These are phyloP conservation scores for Chrysotoxum bicinctum DNA, from an alignment of 2,888 invertebrate species.

Conservation along the genomic window DNA sequence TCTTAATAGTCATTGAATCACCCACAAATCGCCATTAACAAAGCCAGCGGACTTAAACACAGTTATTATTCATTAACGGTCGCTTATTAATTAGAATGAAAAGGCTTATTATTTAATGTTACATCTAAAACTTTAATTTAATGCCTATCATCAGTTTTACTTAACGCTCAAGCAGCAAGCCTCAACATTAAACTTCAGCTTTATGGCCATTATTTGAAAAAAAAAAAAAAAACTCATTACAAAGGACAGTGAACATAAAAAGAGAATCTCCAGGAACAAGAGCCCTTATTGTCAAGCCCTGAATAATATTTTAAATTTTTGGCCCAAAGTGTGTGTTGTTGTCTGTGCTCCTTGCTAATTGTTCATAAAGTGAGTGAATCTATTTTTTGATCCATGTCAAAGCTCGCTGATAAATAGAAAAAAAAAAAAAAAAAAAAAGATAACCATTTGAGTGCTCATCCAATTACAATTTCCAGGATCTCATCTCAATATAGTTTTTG, in stretches of 20 bases:
- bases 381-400: background rate
- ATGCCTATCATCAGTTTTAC: constrained; percentile 49
- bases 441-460: constrained; percentile 2
- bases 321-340: background rate
- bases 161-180: background rate
- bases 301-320: constrained; percentile 45
- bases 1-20: constrained; percentile 47
- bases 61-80: constrained; percentile 63
- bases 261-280: background rate
- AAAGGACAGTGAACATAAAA: constrained; percentile 10
- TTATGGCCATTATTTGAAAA: background rate
- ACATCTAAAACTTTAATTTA: constrained; percentile 58
- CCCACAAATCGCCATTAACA: constrained; percentile 44
- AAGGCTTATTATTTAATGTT: constrained; percentile 44
- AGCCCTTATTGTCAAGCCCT: constrained; percentile 18
- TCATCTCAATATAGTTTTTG: background rate
- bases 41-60: constrained; percentile 36
- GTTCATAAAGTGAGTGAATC: constrained; percentile 50
- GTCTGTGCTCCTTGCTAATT: constrained; percentile 27
- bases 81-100: constrained; percentile 54
- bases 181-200: background rate
- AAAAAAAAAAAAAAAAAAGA: too few relatives aligned
- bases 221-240: background rate
- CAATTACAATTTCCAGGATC: constrained; percentile 2
- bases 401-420: background rate